Evolutionary conservation across 2,888 invertebrate species (phyloP), one percentile per base, ranked within the genome.

Genomic region (Lottia scabra): DNA sequence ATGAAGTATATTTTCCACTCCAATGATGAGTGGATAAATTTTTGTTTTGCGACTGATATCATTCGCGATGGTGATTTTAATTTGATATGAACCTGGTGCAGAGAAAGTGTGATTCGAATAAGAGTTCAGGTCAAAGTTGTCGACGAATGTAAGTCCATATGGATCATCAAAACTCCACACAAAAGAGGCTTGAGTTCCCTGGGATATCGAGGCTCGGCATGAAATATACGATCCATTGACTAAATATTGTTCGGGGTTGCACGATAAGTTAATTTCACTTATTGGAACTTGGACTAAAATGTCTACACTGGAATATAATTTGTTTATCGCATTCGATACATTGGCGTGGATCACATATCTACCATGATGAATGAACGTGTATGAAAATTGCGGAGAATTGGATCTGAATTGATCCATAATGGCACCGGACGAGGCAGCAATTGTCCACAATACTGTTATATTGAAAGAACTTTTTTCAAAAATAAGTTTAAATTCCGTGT

Each of bases 161-260:
- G 23, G 19, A 26, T 80, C 77, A 2, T 73, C 68, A 23, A 84
- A 78, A 46, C 71, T 72, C 85, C 85, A 85, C 8, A 65, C 69
- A 74, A 85, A 87, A 3, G 72, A 71, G 15, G 83, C 79, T 76
- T 85, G 77, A 6, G 80, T 83, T 1, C 87, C 88, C 6, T 69
- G 48, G 6, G 68, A 44, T 1, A 86, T 77, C 8, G 76, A 65
- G 10, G 85, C 87, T 8, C 56, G 68, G 63, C 85, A 85, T 3
- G 44, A 56, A 15, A 85, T 10, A 23, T 76, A 73, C 19, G 76
- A 70, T 26, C 78, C 80, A 2, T 78, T 75, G 12, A 56, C 30
- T 15, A 82, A 67, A 63, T 72, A 75, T 6, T 72, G 64, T 8
- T 74, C 63, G 10, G 71, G 70, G 6, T 46, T 48, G 72, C 84